Evolutionary conservation across 2,888 invertebrate species (phyloP), one percentile per base, ranked within the genome.

Genomic region (Eristalis pertinax): DNA sequence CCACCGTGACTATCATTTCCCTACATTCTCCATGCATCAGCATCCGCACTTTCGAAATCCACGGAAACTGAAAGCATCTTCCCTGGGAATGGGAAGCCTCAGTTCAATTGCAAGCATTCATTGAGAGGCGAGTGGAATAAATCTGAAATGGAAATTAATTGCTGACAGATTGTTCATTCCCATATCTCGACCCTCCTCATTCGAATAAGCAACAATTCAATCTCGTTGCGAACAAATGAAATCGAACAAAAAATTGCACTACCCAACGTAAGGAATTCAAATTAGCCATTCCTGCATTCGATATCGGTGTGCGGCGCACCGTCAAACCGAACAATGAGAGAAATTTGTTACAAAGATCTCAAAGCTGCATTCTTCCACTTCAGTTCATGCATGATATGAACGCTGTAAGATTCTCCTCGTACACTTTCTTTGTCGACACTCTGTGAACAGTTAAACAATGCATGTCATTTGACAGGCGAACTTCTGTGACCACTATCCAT

Each of bases 81-180:
- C 84, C 50, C 65, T 87, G 84, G 79, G 84, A 84, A 87, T 84
- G 87, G 84, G 83, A 87, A 87, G 75, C 68, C 50, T 50, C 43
- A 83, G 79, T 67, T 87, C 79, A 87, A 87, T 87, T 87, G 79
- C 84, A 79, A 67, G 64, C 75, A 50, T 38, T 70, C 70, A 60
- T 24, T 26, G 60, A 26, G 60, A 26, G 60, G 80, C 79, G 87
- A 87, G 79, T 84, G 87, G 79, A 87, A 87, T 84, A 73, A 87
- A 87, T 87, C 84, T 80, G 84, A 87, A 87, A 87, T 87, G 87
- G 87, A 87, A 87, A 87, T 87, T 87, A 87, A 87, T 87, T 87
- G 87, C 73, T 87, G 87, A 76, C 87, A 87, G 87, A 87, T 84
- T 87, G 87, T 75, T 86, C 19, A 56, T 50, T 74, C 13, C 43